Base-by-base conservation (phyloP, 2,113 vertebrate genomes). In the Donacobius atricapilla region DNA sequence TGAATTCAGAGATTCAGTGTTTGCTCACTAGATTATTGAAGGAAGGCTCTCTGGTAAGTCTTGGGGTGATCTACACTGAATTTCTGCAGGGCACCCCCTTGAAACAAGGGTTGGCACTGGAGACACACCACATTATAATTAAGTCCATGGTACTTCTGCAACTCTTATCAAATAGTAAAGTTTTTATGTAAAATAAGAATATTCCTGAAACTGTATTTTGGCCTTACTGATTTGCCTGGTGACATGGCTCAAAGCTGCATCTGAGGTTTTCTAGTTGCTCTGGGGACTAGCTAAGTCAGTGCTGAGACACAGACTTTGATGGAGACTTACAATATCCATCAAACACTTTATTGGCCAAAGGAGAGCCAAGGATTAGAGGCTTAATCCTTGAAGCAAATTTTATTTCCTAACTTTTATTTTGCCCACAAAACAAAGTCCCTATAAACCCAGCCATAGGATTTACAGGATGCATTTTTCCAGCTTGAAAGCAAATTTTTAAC, bases 381-480 rank as follows among this genome's bases (percentile, higher is more conserved):
- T 87, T 94, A 95, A 95, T 96, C 86, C 83, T 86, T 80, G 90
- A 96, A 97, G 50, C 47, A 95, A 93, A 94, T 96, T 97, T 96
- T 96, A 91, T 95, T 92, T 96, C 77, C 64, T 87, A 69, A 80
- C 71, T 95, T 96, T 97, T 83, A 95, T 93, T 96, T 95, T 90
- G 17, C 33, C 47, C 63, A 70, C 94, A 94, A 91, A 94, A 93
- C 50, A 83, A 95, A 89, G 66, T 85, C 58, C 17, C 44, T 72
- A 58, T 97, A 95, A 96, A 96, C 17, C 33, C 35, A 60, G 37
- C 24, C 0, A 0, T 13, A 83, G 66, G 58, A 93, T 97, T 96
- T 94, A 92, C 79, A 89, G 61, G 28, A 54, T 93, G 66, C n/a
- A 63, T 81, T 96, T 93, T 94, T 79, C 42, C 81, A 83, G 28